Evolutionary conservation across 2,113 vertebrate species (phyloP).

Genomic region (Pyrgilauda ruficollis): DNA sequence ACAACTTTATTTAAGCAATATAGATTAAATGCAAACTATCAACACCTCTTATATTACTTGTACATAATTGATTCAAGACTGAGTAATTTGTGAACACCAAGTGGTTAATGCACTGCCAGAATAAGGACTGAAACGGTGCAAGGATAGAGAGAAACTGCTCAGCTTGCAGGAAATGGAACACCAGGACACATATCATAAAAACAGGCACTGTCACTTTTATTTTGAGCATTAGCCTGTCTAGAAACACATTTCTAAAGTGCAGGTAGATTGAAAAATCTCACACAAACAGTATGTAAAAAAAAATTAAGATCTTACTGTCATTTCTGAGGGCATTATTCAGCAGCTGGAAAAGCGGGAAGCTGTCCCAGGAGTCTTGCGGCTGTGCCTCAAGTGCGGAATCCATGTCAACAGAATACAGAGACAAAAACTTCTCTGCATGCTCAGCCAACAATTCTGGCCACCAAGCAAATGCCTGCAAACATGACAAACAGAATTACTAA

Average conservation of each 20-base stretch:
- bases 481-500: background rate
- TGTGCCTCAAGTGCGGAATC: constrained; percentile 86
- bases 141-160: background rate
- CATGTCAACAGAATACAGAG: constrained; percentile 91
- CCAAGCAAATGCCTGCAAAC: constrained; percentile 89
- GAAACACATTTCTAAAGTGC: background rate
- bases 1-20: background rate
- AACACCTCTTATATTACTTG: background rate
- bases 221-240: background rate
- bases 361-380: constrained; percentile 91
- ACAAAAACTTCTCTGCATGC: constrained; percentile 92
- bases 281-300: background rate
- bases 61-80: background rate
- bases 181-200: background rate
- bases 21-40: background rate
- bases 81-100: background rate
- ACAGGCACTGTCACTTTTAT: background rate
- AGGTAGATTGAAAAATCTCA: background rate
- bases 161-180: background rate
- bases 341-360: constrained; percentile 95
- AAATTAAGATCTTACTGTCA: constrained; percentile 80
- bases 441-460: constrained; percentile 92
- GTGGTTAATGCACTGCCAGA: background rate
- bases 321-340: constrained; percentile 91
- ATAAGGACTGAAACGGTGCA: background rate